phyloP scores from a whole-genome alignment of 2,113 vertebrate species.

The Danio rerio region DNA sequence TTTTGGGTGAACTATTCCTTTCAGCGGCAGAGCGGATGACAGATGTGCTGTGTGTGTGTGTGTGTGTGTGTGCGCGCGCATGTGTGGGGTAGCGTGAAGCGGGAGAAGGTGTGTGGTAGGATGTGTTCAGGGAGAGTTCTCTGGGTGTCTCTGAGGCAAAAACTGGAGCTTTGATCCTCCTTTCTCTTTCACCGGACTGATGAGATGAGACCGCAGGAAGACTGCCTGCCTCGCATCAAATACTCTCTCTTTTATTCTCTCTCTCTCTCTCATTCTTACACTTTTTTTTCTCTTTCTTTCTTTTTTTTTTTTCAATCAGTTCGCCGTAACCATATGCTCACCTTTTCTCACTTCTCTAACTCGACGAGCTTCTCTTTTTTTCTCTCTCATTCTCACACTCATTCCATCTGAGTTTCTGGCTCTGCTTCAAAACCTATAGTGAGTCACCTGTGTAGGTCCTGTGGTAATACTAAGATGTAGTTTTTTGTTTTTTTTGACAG shows the following conservation, averaged over 20 bases:
- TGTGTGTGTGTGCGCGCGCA: not conserved
- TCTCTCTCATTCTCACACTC: not conserved
- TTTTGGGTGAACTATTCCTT: not conserved
- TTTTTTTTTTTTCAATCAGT: constrained; percentile 27
- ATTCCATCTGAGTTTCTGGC: constrained; percentile 4
- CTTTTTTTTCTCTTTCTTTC: not conserved
- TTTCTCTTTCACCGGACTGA: constrained; percentile 37
- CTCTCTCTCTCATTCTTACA: not conserved
- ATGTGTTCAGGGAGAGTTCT: not conserved
- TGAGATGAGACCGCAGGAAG: constrained; percentile 47
- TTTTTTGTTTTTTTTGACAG: too few species aligned
- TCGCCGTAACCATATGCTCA: constrained; percentile 5
- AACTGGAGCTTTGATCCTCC: constrained; percentile 42
- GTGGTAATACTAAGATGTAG: too few species aligned
- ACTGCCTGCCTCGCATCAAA: constrained; percentile 41
- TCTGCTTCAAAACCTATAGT: not conserved
- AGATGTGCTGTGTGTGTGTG: constrained; percentile 24
- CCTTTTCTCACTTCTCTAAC: constrained; percentile 1
- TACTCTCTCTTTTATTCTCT: constrained; percentile 7
- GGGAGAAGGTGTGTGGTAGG: constrained; percentile 1
- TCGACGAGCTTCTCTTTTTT: not conserved
- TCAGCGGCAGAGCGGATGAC: not conserved
- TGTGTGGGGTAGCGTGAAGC: not conserved
- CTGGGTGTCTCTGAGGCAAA: constrained; percentile 25
- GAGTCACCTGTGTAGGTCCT: too few species aligned